Conservation (phyloP, 2,113 vertebrate genomes). For the Leptobrachium ailaonicum region DNA sequence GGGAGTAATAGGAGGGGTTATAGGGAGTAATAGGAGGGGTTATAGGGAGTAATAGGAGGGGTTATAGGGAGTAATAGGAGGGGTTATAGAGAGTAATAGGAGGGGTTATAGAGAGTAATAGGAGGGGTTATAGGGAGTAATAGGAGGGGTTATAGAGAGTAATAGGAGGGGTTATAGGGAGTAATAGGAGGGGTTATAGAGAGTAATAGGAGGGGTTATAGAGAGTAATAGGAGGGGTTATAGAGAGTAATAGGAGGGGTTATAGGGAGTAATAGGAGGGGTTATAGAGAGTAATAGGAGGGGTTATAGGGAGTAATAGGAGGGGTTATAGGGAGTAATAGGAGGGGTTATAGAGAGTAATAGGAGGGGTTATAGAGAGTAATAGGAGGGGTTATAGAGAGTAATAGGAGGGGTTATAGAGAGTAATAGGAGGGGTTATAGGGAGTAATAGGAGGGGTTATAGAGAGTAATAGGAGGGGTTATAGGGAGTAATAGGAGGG, state of each 20-base stretch:
- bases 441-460: not conserved
- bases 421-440: not conserved
- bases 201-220: not conserved
- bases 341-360: not conserved
- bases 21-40: not conserved
- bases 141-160: constrained; percentile 4
- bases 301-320: not conserved
- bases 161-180: not conserved
- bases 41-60: not conserved
- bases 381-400: not conserved
- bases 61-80: not conserved
- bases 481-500: not conserved
- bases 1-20: not conserved
- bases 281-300: not conserved
- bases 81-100: not conserved
- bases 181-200: not conserved
- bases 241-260: not conserved
- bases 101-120: too few relatives aligned
- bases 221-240: not conserved
- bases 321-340: not conserved
- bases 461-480: not conserved
- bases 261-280: not conserved
- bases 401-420: not conserved
- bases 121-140: not conserved
- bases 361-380: not conserved